Base-by-base conservation (phyloP, 64 coral and sea anemone genomes). In the Montipora efflorescens region DNA sequence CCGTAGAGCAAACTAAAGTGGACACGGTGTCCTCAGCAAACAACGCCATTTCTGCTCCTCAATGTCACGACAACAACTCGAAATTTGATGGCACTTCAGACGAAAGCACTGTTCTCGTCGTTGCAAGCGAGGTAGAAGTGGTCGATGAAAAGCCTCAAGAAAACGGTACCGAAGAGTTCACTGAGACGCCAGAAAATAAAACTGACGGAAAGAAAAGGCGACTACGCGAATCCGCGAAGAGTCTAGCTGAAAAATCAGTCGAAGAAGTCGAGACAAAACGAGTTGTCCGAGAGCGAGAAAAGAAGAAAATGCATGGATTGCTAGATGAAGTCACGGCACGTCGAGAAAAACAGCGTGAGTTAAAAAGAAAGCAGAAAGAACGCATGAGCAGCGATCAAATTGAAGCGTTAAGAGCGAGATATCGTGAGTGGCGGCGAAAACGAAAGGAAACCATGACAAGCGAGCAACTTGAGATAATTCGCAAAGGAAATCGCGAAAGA, bases 321-420 rank as follows among this genome's bases (percentile, higher is more conserved):
- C 58, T 79, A 50, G 74, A 94, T 84, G 93, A 94, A 59, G 88
- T 97, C 78, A 92, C 96, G 68, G 96, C 91, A 13, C 89, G 96
- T 5, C 89, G 96, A n/a, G 96, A 97, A 83, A 97, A 97, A 75
- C 96, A 97, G 84, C 96, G 96, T 15, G 96, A 97, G 8, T 90
- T 97, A 5, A 97, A 97, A 89, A 91, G 96, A 50, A 97, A 97
- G 57, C 96, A 97, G 61, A 97, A 97, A 92, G 96, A 97, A 46
- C 74, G 96, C 15, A 97, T 97, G 96, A 97, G 93, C 14, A 93
- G 89, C 8, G 96, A 97, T 67, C 96, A 97, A 67, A 92, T 97
- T 75, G 96, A 97, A 85, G 96, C 96, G 1, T 44, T 97, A 36
- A 79, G 96, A 81, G 96, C 96, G 62, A 97, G 96, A 48, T 97